Conservation (phyloP, 2,797 vertebrate species). For the Alcedo quadribrachys region DNA sequence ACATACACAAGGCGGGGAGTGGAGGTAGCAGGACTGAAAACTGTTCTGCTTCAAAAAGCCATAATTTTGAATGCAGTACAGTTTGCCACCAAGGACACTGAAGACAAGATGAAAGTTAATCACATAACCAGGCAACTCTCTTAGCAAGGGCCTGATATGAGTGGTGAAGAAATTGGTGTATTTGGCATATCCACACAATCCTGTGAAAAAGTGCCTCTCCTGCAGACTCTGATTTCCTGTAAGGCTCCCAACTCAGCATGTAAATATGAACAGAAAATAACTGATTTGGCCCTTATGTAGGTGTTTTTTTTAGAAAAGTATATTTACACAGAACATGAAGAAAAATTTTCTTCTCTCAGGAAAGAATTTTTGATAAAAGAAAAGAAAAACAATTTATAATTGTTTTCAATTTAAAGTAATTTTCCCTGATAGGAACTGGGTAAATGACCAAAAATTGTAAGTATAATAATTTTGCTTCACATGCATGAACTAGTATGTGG, state of each 20-base stretch:
- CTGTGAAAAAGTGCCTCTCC: not conserved
- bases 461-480: slow-evolving; percentile 22
- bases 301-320: not conserved
- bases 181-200: not conserved
- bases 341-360: not conserved
- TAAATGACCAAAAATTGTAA: slow-evolving; percentile 14
- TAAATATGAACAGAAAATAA: not conserved
- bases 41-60: not conserved
- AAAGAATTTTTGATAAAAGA: not conserved
- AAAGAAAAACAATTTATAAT: not conserved
- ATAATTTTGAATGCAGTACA: not conserved
- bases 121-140: not conserved
- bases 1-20: too few relatives aligned
- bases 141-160: not conserved
- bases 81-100: not conserved
- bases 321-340: not conserved
- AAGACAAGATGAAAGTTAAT: not conserved
- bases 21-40: not conserved
- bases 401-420: not conserved
- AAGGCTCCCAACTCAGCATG: not conserved
- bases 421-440: not conserved
- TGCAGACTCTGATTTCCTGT: not conserved
- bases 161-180: not conserved
- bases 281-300: not conserved
- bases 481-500: slow-evolving; percentile 56